Evolutionary conservation across 2,888 invertebrate species (phyloP), one percentile per base, ranked within the genome.

Genomic region (Mythimna ferrago): DNA sequence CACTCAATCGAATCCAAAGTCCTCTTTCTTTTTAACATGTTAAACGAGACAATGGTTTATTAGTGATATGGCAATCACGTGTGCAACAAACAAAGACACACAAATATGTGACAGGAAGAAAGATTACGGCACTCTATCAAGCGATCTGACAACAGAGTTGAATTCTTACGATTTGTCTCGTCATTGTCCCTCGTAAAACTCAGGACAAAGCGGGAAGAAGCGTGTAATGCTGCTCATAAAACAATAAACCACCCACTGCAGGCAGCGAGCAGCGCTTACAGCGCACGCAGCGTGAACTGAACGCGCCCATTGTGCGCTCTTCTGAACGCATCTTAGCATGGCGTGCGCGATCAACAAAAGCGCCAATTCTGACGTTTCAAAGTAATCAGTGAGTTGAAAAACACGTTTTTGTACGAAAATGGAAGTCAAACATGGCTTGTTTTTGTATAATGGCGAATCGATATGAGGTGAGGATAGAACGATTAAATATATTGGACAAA

Each of bases 201-300:
- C 63, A 81, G 83, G 82, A 88, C 91, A 91, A 91, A 89, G 88
- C 86, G 87, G 85, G 84, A 89, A 88, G 88, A 85, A 89, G 88
- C 93, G 91, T 92, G 92, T 94, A 93, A 93, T 92, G 88, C 84
- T 82, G 83, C 86, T 89, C 87, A 88, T 94, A 94, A 94, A 94
- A 95, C 94, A 93, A 95, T 94, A 94, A 95, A 95, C 94, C 94
- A 93, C 94, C 94, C 94, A 93, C 89, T 78, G 90, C 84, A 83
- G 71, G 64, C 75, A 65, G 68, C 71, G 69, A 77, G 77, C 65
- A 68, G 66, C 73, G 76, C 68, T 83, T 76, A 74, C 74, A 76
- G 79, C 64, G 76, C 77, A 64, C 87, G 78, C 86, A 82, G 84
- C 84, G 74, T 84, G 82, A 83, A 71, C 54, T 57, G 66, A 80